Evolutionary conservation across 2,113 vertebrate genomes (phyloP).

Genomic region (Bothrops jararaca): DNA sequence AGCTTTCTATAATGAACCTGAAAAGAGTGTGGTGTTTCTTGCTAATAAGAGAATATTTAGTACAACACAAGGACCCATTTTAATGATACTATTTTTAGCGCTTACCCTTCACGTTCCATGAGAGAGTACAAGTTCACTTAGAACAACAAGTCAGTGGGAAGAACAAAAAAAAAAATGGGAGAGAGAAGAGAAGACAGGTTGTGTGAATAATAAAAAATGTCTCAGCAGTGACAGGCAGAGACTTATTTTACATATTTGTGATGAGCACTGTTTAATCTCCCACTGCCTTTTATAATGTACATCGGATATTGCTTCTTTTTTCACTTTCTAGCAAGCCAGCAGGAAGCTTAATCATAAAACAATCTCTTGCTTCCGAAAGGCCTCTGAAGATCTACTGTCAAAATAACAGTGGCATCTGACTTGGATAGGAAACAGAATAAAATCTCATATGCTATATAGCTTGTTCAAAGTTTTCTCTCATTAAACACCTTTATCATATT

Average conservation of each 20-base stretch:
- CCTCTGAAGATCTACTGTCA: constrained; percentile 24
- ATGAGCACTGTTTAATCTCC: constrained; percentile 22
- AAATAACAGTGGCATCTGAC: constrained; percentile 40
- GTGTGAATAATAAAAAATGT: not conserved
- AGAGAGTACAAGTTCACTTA: not conserved
- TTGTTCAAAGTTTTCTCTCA: constrained; percentile 6
- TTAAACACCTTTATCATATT: constrained; percentile 5
- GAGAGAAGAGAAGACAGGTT: not conserved
- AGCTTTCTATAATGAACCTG: not conserved
- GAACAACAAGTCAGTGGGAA: constrained; percentile 1
- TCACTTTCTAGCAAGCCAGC: constrained; percentile 16
- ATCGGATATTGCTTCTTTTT: constrained; percentile 19
- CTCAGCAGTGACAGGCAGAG: not conserved
- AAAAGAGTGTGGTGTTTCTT: not conserved
- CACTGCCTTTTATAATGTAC: constrained; percentile 9
- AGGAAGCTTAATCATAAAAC: constrained; percentile 41
- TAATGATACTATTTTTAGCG: constrained; percentile 40
- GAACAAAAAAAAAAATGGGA: constrained; percentile 1
- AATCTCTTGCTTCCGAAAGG: not conserved
- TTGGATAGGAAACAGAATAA: not conserved
- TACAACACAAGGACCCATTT: not conserved
- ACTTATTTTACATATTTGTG: constrained; percentile 26
- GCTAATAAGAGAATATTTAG: constrained; percentile 14
- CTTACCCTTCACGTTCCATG: constrained; percentile 9
- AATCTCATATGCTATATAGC: not conserved